Evolutionary conservation across 2,797 vertebrate genomes (phyloP).

Genomic region (Ciconia nigra): DNA sequence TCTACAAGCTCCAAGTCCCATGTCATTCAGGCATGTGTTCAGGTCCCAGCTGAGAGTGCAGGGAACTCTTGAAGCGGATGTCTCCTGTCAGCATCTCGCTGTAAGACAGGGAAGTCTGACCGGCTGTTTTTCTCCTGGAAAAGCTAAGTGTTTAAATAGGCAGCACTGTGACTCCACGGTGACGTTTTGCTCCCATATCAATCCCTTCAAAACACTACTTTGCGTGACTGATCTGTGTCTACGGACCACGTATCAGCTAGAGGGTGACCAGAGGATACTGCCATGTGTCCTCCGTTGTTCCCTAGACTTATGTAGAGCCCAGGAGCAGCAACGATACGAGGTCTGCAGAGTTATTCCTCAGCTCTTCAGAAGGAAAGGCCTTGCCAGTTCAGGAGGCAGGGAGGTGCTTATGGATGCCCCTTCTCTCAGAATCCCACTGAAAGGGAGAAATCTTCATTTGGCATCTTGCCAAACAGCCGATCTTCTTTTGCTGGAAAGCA

Average conservation of each 20-base stretch:
- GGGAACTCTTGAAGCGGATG: not conserved
- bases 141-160: not conserved
- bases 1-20: not conserved
- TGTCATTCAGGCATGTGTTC: not conserved
- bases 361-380: not conserved
- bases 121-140: not conserved
- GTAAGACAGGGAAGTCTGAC: not conserved
- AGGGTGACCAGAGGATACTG: not conserved
- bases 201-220: not conserved
- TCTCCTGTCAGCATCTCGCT: not conserved
- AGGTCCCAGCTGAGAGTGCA: not conserved
- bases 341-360: not conserved
- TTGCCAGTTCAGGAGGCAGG: not conserved
- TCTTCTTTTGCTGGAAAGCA: not conserved
- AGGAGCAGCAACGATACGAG: fast-evolving
- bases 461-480: fast-evolving
- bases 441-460: fast-evolving
- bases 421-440: not conserved
- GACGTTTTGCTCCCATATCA: fast-evolving
- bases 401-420: fast-evolving
- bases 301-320: fast-evolving
- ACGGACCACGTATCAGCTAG: fast-evolving
- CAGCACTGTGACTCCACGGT: not conserved
- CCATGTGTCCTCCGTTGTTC: fast-evolving
- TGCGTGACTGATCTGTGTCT: fast-evolving